Conservation (phyloP, 2,797 vertebrate species). For the Onychomys arenicola region DNA sequence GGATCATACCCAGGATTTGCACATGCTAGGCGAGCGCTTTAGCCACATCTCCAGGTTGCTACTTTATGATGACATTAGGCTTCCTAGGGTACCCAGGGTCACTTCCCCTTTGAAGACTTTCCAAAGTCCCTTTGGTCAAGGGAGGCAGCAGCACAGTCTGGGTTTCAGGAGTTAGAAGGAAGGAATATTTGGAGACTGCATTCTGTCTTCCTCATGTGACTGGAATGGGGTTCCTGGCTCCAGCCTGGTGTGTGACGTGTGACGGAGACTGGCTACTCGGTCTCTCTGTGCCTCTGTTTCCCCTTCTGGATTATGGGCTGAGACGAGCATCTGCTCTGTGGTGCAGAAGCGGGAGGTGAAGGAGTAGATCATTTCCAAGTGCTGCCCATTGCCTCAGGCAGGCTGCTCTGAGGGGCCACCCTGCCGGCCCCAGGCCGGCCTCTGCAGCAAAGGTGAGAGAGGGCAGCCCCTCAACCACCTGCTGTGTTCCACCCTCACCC, state of each 20-base stretch:
- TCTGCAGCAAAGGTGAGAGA: not conserved
- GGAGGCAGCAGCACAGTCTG: too few species aligned
- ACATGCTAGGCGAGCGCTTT: too few species aligned
- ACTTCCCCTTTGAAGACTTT: not conserved
- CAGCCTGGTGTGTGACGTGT: rapidly evolving
- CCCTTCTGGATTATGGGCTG: rapidly evolving
- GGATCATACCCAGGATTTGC: not conserved
- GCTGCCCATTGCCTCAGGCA: rapidly evolving
- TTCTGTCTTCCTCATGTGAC: not conserved
- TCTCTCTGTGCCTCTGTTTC: not conserved
- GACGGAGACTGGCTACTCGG: too few species aligned
- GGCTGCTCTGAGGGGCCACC: rapidly evolving
- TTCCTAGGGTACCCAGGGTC: not conserved
- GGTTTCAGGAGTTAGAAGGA: not conserved
- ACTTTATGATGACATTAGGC: not conserved
- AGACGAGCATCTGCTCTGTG: rapidly evolving
- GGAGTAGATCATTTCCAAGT: rapidly evolving
- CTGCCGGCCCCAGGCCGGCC: not conserved
- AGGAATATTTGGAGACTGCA: not conserved
- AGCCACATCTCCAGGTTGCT: not conserved
- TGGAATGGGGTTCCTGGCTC: not conserved
- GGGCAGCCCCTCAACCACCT: not conserved
- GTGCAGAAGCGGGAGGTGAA: not conserved
- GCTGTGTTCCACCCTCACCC: not conserved
- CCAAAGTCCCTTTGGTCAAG: not conserved